phyloP scores from a whole-genome alignment of 2,888 invertebrate genomes.

The Eilema sororculum region DNA sequence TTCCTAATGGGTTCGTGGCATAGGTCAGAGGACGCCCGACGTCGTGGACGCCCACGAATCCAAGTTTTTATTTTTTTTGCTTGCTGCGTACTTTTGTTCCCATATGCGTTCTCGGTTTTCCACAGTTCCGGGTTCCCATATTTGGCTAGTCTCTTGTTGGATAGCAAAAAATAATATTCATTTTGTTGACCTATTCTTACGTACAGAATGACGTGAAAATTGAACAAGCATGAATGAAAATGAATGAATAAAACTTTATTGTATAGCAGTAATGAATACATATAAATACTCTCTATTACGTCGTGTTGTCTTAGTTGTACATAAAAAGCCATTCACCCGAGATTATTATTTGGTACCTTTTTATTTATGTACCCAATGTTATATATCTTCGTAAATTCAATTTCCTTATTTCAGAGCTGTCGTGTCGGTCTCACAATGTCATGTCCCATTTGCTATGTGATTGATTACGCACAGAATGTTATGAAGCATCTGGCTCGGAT shows the following conservation, averaged over 20 bases:
- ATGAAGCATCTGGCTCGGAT: constrained; percentile 19
- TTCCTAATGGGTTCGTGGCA: neutral
- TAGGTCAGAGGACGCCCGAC: too few species aligned
- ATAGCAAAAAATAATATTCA: neutral
- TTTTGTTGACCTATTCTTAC: neutral
- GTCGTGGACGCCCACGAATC: too few species aligned
- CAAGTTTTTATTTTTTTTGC: too few species aligned
- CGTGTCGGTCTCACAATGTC: constrained; percentile 25
- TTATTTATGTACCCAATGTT: neutral
- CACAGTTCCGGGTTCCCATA: too few species aligned
- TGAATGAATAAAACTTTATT: too few species aligned
- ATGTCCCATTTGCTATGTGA: constrained; percentile 29
- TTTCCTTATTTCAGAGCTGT: constrained; percentile 31
- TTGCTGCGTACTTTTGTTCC: too few species aligned
- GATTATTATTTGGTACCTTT: neutral
- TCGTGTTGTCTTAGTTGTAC: neutral
- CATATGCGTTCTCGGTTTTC: too few species aligned
- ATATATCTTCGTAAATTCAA: constrained; percentile 33
- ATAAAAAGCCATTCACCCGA: neutral
- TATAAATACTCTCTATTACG: too few species aligned
- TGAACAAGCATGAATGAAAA: too few species aligned
- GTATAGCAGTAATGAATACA: too few species aligned
- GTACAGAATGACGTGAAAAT: too few species aligned
- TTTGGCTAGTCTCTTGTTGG: neutral
- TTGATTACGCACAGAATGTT: constrained; percentile 26